phyloP scores from a whole-genome alignment of 1,140 invertebrate genomes.

The Philopotamus ludificatus region DNA sequence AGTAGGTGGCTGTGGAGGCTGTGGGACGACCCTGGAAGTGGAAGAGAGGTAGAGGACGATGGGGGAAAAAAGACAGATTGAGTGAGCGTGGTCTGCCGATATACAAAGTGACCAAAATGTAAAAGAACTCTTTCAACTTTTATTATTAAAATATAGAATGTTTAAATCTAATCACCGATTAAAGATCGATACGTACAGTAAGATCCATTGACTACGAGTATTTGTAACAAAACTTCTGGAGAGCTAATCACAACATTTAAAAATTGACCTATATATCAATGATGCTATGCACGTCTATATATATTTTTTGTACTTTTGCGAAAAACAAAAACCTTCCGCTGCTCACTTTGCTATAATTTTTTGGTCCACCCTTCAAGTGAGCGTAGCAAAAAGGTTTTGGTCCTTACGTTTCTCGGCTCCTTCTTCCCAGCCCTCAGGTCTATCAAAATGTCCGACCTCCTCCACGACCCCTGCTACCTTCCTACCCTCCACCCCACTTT shows the following conservation, averaged over 20 bases:
- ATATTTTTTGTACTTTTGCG: too few relatives aligned
- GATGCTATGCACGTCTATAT: neutral
- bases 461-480: neutral
- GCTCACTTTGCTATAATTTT: constrained; percentile 16
- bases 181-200: too few relatives aligned
- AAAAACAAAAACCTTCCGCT: too few relatives aligned
- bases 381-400: constrained; percentile 23
- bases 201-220: too few relatives aligned
- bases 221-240: neutral
- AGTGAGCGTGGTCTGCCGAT: constrained; percentile 32
- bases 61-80: constrained; percentile 40
- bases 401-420: constrained; percentile 13
- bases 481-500: neutral
- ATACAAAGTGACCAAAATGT: constrained; percentile 38
- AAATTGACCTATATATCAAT: neutral
- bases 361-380: constrained; percentile 21
- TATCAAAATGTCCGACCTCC: constrained; percentile 24
- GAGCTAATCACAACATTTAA: neutral
- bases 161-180: too few relatives aligned
- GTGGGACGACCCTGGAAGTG: neutral
- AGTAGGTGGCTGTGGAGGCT: neutral
- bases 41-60: constrained; percentile 8
- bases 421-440: constrained; percentile 13
- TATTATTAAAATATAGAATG: neutral
- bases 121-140: neutral